Base-by-base conservation (phyloP, 1,140 invertebrate genomes). In the Dufourea novaeangliae region DNA sequence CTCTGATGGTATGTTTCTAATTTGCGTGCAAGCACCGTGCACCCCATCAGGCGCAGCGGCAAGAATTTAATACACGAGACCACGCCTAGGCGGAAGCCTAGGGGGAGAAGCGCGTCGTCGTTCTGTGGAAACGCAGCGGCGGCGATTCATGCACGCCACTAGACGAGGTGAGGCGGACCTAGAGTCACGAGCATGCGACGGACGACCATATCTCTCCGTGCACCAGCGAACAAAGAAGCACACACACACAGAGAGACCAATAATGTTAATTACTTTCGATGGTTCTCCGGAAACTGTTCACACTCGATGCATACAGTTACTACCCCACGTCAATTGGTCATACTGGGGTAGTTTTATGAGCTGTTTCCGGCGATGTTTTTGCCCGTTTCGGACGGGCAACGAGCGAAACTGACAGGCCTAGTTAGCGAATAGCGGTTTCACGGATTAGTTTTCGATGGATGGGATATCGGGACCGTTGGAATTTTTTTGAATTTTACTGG, bases 11-110 rank as follows among this genome's bases (percentile, higher is more conserved):
- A 86, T 85, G 77, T 77, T 86, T 89, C 89, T 89, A 90, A 90
- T 90, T 90, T 90, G 84, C 86, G 84, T 86, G 82, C 84, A 84
- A 84, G 76, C 78, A 80, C 79, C 79, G 37, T 79, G 80, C 41
- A 67, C 66, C 69, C 63, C 61, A 64, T 61, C 68, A 67, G 61
- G n/a, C 69, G 67, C 78, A 77, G 67, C 78, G 76, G 76, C 84
- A 83, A 86, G 88, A 90, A 89, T 90, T 89, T 90, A 88, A 90
- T 87, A 87, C 89, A 73, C 83, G 84, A 86, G 86, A 89, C 87
- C 76, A 83, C 86, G 85, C 83, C 85, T 83, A 79, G 69, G 66
- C 68, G 37, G n/a, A n/a, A 17, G 62, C 39, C 57, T 14, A 12
- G 29, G 27, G 27, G 37, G 62, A 11, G 12, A 32, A 22, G 46